Evolutionary conservation across 2,797 vertebrate genomes (phyloP).

Genomic region (Philypnodon macrostomus): DNA sequence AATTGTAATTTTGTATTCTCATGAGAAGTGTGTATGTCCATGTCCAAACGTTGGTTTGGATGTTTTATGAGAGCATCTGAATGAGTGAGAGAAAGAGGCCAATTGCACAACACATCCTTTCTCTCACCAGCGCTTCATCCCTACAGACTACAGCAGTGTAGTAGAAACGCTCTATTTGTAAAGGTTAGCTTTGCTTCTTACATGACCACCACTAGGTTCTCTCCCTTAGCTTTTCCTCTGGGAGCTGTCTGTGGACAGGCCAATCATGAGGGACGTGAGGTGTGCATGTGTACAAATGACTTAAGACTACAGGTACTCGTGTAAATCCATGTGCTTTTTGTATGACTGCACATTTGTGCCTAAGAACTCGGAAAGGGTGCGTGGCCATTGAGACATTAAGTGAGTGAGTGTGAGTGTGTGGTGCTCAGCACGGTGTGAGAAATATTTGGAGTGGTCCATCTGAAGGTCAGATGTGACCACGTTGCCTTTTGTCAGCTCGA

Average conservation of each 20-base stretch:
- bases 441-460: constrained; percentile 72
- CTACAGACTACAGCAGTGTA: too few relatives aligned
- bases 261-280: constrained; percentile 55
- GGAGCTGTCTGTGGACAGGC: constrained; percentile 51
- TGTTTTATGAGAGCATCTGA: constrained; percentile 41
- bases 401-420: constrained; percentile 61
- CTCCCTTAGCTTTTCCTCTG: constrained; percentile 50
- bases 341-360: constrained; percentile 83
- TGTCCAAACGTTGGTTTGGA: constrained; percentile 52
- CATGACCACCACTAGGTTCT: constrained; percentile 56
- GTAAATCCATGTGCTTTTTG: constrained; percentile 63
- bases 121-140: constrained; percentile 79
- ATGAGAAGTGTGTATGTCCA: constrained; percentile 52
- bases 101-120: constrained; percentile 81
- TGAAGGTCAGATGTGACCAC: constrained; percentile 74
- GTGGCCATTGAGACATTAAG: constrained; percentile 83
- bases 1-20: constrained; percentile 73
- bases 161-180: constrained; percentile 68
- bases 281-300: constrained; percentile 55
- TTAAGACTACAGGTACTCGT: constrained; percentile 75
- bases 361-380: constrained; percentile 80
- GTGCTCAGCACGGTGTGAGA: constrained; percentile 75
- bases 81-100: constrained; percentile 57
- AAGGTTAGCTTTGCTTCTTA: constrained; percentile 68
- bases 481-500: constrained; percentile 82